phyloP scores from a whole-genome alignment of 2,797 vertebrate species.

The Aulostomus chinensis region DNA sequence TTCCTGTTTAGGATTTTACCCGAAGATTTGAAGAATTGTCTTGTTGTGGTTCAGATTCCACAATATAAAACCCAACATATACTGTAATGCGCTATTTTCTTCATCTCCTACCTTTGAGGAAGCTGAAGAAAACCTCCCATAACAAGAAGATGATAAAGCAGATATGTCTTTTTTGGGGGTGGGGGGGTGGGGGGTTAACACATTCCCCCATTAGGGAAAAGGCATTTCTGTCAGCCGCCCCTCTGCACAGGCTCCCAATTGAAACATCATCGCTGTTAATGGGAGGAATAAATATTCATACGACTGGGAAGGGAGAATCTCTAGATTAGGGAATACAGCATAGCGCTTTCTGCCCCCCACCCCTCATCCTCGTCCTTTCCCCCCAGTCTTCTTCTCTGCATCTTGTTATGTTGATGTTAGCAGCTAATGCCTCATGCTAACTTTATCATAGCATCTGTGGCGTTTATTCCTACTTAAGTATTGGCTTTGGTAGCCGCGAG shows the following conservation, averaged over 20 bases:
- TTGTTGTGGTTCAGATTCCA: too few relatives aligned
- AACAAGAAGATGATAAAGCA: slow-evolving; percentile 44
- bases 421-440: slow-evolving; percentile 63
- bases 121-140: slow-evolving; percentile 10
- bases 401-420: slow-evolving; percentile 60
- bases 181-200: slow-evolving; percentile 23
- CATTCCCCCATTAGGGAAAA: slow-evolving; percentile 15
- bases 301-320: slow-evolving; percentile 54
- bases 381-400: slow-evolving; percentile 49
- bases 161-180: slow-evolving; percentile 15
- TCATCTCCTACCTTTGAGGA: slow-evolving; percentile 5
- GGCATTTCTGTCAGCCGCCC: slow-evolving; percentile 9
- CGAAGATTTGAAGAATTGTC: too few relatives aligned
- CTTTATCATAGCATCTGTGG: slow-evolving; percentile 43
- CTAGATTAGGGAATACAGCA: slow-evolving; percentile 65
- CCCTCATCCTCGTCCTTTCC: slow-evolving; percentile 19
- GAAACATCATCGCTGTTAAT: slow-evolving; percentile 70
- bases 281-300: slow-evolving; percentile 76
- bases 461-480: too few relatives aligned
- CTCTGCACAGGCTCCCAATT: slow-evolving; percentile 52
- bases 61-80: too few relatives aligned
- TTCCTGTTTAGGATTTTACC: too few relatives aligned
- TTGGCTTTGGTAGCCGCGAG: slow-evolving; percentile 41
- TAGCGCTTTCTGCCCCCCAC: slow-evolving; percentile 53
- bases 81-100: background rate